Evolutionary conservation across 2,113 vertebrate genomes (phyloP).

Genomic region (Python bivittatus): DNA sequence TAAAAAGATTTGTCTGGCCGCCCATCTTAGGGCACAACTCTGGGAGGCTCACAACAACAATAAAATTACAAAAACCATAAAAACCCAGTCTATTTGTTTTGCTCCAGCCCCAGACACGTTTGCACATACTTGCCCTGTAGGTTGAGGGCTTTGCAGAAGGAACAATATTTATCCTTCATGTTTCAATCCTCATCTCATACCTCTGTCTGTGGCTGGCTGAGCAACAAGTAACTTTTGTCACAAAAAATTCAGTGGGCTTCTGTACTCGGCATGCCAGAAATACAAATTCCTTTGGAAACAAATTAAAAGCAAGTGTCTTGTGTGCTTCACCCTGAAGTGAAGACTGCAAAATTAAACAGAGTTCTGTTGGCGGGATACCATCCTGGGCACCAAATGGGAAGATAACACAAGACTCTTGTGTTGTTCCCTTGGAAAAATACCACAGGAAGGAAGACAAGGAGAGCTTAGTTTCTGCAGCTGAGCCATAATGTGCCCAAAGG

Average conservation of each 20-base stretch:
- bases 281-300: not conserved
- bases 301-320: not conserved
- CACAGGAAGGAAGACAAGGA: slow-evolving; percentile 4
- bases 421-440: slow-evolving; percentile 30
- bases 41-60: not conserved
- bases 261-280: not conserved
- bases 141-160: not conserved
- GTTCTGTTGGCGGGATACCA: not conserved
- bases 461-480: not conserved
- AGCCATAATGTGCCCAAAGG: slow-evolving; percentile 16
- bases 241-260: not conserved
- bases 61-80: not conserved
- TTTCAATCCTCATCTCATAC: not conserved
- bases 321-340: not conserved
- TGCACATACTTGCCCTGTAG: not conserved
- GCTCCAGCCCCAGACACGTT: not conserved
- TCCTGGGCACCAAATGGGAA: not conserved
- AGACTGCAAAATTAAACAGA: not conserved
- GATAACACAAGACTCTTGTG: slow-evolving; percentile 22
- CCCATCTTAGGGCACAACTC: not conserved
- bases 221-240: not conserved
- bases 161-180: not conserved
- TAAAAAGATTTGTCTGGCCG: not conserved
- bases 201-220: not conserved
- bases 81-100: not conserved